phyloP scores from a whole-genome alignment of 1,140 invertebrate species.

The Pentalonia nigronervosa region DNA sequence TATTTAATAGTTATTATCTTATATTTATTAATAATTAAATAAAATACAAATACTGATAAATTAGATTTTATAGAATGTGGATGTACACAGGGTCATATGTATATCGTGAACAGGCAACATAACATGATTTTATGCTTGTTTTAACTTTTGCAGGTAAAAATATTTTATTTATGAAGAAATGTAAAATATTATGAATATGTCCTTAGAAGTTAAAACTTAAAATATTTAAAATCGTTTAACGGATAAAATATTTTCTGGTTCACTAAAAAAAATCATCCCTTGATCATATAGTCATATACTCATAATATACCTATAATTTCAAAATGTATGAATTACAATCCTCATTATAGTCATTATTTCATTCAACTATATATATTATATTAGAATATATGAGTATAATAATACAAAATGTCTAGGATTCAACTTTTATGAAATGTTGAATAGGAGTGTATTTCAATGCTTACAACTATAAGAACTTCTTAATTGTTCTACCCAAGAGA shows the following conservation, averaged over 20 bases:
- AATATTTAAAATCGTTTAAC: background rate
- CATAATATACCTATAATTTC: background rate
- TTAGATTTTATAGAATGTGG: no score
- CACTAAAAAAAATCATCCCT: background rate
- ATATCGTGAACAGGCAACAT: no score
- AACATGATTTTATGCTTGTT: no score
- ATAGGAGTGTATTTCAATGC: background rate
- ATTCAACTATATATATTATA: background rate
- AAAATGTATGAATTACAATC: background rate
- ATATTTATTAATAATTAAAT: no score
- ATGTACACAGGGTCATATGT: no score
- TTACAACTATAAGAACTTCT: background rate
- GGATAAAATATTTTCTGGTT: background rate
- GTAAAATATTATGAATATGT: background rate
- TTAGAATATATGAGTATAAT: background rate
- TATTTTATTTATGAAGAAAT: background rate
- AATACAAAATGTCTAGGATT: background rate
- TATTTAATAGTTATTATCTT: no score
- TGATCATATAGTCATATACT: background rate
- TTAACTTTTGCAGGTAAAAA: background rate
- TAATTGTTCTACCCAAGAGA: background rate
- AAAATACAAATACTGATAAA: background rate
- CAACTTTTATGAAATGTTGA: background rate
- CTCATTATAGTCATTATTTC: background rate
- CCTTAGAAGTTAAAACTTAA: background rate